Evolutionary conservation across 2,888 invertebrate genomes (phyloP), one percentile per base, ranked within the genome.

Genomic region (Aproaerema taeniolella): DNA sequence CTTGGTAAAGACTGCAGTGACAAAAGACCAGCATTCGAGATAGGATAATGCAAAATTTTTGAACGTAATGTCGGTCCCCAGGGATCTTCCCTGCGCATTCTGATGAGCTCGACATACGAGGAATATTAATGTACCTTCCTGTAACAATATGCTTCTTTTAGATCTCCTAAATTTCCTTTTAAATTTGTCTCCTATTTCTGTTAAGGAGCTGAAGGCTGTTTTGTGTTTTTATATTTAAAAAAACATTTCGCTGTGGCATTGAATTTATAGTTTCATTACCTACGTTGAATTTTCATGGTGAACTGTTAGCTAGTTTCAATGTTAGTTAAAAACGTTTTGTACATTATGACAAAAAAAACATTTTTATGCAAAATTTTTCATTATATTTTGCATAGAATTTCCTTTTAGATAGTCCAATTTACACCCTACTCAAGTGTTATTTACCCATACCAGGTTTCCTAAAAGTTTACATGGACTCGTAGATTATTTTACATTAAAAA

Each of bases 61-160:
- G 61, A 62, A 54, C 53, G 60, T 66, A 69, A 67, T 67, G 61
- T 53, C 63, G 46, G n/a, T 59, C 60, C 55, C 52, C 40, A 30
- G 53, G 48, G 55, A 51, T 47, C 50, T 44, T 32, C 45, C 41
- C 50, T 46, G 55, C 52, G 55, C 63, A 59, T 66, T 55, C 55
- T 60, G 64, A 67, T 66, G 61, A 58, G 60, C 52, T 51, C 46
- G 50, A 57, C 61, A 55, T 58, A 55, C 53, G 41, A 40, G 46
- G 64, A 66, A 66, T 65, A 62, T 58, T 59, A 65, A 66, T 64
- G 55, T 42, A 1, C 14, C 10, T 20, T 28, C 14, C 31, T 20
- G 10, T 6, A 15, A 34, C n/a, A 9, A 14, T 25, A 25, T 26
- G 4, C 20, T 20, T 26, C 26, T n/a, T 26, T n/a, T 9, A 26